phyloP scores from a whole-genome alignment of 2,888 invertebrate genomes.

The Mayetiola destructor region DNA sequence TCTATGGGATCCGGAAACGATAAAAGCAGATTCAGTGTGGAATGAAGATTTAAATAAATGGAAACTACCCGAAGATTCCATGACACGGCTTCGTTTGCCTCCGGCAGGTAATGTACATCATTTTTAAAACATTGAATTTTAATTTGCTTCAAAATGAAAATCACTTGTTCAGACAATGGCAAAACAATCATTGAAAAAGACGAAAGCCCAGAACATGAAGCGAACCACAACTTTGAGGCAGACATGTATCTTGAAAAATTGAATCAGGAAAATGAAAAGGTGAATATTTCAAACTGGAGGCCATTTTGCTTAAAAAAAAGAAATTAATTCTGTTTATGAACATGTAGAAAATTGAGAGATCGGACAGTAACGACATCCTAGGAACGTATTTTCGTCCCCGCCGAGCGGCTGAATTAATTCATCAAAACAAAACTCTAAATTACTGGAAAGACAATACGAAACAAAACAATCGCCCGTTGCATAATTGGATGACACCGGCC shows the following conservation, averaged over 20 bases:
- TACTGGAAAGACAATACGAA: constrained; percentile 35
- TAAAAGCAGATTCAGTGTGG: constrained; percentile 55
- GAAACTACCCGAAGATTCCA: constrained; percentile 51
- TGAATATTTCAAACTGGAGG: neutral
- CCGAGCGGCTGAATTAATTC: constrained; percentile 43
- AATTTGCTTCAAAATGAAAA: neutral
- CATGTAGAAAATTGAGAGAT: constrained; percentile 41
- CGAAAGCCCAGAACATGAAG: neutral
- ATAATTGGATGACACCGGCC: neutral
- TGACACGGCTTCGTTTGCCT: constrained; percentile 52
- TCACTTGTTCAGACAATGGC: neutral
- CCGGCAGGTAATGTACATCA: constrained; percentile 39
- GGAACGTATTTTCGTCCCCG: constrained; percentile 59
- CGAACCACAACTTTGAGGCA: neutral
- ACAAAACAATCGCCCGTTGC: neutral
- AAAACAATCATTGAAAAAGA: neutral
- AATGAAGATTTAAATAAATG: constrained; percentile 58
- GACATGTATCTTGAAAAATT: neutral
- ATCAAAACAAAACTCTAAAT: constrained; percentile 39
- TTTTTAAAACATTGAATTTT: neutral
- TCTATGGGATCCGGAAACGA: constrained; percentile 55
- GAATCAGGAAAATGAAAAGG: constrained; percentile 10
- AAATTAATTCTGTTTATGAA: constrained; percentile 19
- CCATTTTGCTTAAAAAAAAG: neutral
- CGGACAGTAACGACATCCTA: constrained; percentile 46